phyloP scores from a whole-genome alignment of 2,113 vertebrate genomes.

The Corythaixoides concolor region DNA sequence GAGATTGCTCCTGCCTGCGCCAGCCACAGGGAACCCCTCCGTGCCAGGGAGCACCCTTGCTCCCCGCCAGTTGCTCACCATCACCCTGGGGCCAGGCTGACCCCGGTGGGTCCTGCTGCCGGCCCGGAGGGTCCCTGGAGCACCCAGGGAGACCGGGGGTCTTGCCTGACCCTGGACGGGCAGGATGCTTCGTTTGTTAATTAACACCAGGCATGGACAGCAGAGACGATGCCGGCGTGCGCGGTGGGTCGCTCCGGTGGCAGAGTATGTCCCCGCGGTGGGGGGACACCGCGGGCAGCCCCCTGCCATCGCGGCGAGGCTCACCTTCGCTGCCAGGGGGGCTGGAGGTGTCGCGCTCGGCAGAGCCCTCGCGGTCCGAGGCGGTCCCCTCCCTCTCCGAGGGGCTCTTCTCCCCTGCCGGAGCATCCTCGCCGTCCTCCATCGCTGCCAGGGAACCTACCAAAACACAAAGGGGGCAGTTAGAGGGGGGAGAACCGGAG shows the following conservation, averaged over 20 bases:
- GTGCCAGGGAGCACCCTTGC: background rate
- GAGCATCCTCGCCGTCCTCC: slow-evolving; percentile 80
- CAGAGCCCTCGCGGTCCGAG: slow-evolving; percentile 77
- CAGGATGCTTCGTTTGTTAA: background rate
- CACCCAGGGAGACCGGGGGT: background rate
- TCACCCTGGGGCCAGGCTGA: background rate
- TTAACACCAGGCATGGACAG: background rate
- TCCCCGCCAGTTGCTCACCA: accelerated
- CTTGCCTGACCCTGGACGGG: accelerated
- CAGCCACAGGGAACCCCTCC: accelerated
- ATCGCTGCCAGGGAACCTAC: slow-evolving; percentile 89
- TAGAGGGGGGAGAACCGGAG: accelerated
- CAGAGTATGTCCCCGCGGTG: accelerated
- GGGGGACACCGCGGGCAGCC: background rate
- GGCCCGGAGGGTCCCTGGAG: background rate
- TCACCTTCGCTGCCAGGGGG: slow-evolving; percentile 81
- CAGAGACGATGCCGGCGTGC: accelerated
- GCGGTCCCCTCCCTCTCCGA: slow-evolving; percentile 76
- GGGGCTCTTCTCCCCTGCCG: slow-evolving; percentile 67
- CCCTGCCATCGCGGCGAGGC: background rate
- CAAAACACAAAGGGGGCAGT: background rate
- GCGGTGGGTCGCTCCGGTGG: background rate
- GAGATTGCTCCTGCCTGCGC: background rate
- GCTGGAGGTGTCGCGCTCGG: slow-evolving; percentile 74
- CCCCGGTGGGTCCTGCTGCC: accelerated